A percentile compares a stretch with the other conserved stretches of the same genome.
phyloP scores from a whole-genome alignment of 2,113 vertebrate species.

The Dinomys branickii region DNA sequence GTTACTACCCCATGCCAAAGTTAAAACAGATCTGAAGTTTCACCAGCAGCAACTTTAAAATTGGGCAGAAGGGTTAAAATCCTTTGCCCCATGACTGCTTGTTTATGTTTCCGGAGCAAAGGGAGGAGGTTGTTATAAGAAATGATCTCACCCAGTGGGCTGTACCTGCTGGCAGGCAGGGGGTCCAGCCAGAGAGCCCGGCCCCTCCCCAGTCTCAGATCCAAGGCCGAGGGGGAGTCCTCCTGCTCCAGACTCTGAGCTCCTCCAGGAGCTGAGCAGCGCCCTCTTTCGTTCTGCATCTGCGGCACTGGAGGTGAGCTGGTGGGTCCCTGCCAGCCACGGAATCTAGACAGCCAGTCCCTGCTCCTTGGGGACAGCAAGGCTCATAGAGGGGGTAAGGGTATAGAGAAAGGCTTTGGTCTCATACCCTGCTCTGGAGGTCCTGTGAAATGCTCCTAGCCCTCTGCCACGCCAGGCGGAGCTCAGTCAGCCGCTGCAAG shows the following conservation, averaged over 20 bases:
- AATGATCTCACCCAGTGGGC: background rate
- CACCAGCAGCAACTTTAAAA: slow-evolving; percentile 28
- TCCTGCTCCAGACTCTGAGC: background rate
- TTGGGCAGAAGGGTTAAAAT: slow-evolving; percentile 24
- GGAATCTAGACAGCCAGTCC: rapidly evolving
- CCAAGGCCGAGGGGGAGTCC: background rate
- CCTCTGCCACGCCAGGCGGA: background rate
- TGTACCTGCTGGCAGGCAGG: background rate
- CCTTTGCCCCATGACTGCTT: background rate
- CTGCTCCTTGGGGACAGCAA: no score
- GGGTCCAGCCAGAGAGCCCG: background rate
- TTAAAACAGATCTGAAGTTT: slow-evolving; percentile 50
- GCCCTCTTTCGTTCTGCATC: background rate
- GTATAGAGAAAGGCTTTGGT: rapidly evolving
- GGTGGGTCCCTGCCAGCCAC: background rate
- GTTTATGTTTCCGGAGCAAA: background rate
- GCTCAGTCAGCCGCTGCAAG: background rate
- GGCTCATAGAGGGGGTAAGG: background rate
- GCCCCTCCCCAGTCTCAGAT: background rate
- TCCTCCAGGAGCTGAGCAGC: background rate
- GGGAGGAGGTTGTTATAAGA: background rate
- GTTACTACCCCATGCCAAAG: slow-evolving; percentile 67
- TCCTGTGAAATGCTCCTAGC: background rate
- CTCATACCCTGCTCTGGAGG: no score
- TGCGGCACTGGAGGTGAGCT: background rate